Conservation (phyloP, 2,797 vertebrate species). For the Leuciscus waleckii region DNA sequence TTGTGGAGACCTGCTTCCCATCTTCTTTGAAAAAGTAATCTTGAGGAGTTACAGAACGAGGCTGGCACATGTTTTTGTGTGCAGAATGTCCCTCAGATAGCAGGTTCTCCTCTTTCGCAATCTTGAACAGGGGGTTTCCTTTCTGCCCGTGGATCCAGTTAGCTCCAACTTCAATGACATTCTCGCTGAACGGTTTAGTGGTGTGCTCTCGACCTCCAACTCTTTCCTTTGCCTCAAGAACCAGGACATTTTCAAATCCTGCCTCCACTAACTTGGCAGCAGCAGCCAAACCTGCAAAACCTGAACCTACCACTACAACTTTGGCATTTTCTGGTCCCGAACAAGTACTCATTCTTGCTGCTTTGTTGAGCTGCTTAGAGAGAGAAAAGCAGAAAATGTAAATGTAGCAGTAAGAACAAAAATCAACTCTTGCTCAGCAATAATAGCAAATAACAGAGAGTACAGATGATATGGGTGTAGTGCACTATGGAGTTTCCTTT, state of each 20-base stretch:
- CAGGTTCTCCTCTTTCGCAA: constrained; percentile 66
- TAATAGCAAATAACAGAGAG: neutral
- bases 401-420: neutral
- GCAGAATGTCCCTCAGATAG: constrained; percentile 55
- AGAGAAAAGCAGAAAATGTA: neutral
- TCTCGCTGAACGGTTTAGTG: constrained; percentile 64
- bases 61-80: constrained; percentile 59
- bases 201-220: constrained; percentile 67
- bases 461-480: neutral
- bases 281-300: constrained; percentile 69
- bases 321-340: neutral
- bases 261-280: constrained; percentile 62
- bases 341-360: constrained; percentile 34
- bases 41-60: constrained; percentile 54
- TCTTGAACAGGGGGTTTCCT: constrained; percentile 66
- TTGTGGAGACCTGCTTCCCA: constrained; percentile 57
- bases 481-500: neutral
- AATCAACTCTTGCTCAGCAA: neutral
- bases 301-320: constrained; percentile 70
- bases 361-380: neutral
- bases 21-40: constrained; percentile 70
- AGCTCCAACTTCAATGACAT: constrained; percentile 69
- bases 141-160: constrained; percentile 73
- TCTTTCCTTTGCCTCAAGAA: constrained; percentile 67
- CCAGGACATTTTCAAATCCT: constrained; percentile 62